Evolutionary conservation across 2,888 invertebrate genomes (phyloP).

Genomic region (Eristalis intricaria): DNA sequence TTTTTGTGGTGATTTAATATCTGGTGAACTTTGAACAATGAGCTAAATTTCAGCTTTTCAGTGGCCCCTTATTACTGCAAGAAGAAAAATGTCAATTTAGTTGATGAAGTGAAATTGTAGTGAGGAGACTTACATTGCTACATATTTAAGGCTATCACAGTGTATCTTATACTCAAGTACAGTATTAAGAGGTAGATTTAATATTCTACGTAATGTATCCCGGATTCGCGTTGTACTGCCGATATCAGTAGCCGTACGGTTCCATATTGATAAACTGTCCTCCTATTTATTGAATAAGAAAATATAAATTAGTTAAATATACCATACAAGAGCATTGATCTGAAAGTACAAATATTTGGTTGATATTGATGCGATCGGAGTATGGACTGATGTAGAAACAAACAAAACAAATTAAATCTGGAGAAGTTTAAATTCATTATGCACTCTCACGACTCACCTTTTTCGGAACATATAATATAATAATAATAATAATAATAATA

Average conservation of each 20-base stretch:
- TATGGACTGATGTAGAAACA: background rate
- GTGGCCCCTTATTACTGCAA: slow-evolving; percentile 80
- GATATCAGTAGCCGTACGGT: slow-evolving; percentile 95
- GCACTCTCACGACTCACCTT: no score
- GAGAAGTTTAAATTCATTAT: no score
- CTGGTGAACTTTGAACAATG: slow-evolving; percentile 59
- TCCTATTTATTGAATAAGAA: slow-evolving; percentile 84
- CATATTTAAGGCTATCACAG: slow-evolving; percentile 90
- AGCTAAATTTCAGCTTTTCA: slow-evolving; percentile 81
- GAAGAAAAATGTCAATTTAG: slow-evolving; percentile 35
- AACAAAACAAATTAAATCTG: no score
- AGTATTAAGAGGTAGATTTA: slow-evolving; percentile 95
- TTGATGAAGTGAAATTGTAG: background rate
- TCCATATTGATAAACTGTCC: slow-evolving; percentile 98
- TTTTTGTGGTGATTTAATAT: slow-evolving; percentile 47
- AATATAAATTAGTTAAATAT: slow-evolving; percentile 26
- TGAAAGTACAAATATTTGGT: background rate
- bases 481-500: no score
- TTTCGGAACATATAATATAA: no score
- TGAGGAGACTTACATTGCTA: slow-evolving; percentile 79
- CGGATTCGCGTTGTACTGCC: slow-evolving; percentile 94
- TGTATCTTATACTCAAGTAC: slow-evolving; percentile 97
- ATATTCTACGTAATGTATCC: slow-evolving; percentile 95
- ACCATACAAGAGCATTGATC: background rate
- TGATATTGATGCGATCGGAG: background rate